Evolutionary conservation across 2,797 vertebrate genomes (phyloP), one percentile per base, ranked within the genome.

Genomic region (Fundulus diaphanus): DNA sequence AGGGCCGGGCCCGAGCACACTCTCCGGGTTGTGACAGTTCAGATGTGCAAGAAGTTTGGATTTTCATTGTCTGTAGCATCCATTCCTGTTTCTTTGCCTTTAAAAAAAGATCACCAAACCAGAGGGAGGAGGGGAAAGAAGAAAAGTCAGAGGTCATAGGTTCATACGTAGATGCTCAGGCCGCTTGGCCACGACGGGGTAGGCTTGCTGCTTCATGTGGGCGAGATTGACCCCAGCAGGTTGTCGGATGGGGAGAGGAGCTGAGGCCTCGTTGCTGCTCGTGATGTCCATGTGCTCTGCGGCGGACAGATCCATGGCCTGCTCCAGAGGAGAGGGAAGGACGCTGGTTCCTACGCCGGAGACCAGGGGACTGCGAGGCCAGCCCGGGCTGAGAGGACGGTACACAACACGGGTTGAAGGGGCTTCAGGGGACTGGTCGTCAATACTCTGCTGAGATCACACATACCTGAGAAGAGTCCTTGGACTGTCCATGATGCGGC

Each of bases 121-220:
- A 72, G 49, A 68, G 73, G 27, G 15, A 66, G 69, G 63, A 12
- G 35, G 42, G 73, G 77, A 72, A 70, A 80, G 79, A 72, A 37
- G 73, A 81, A 81, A 11, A 88, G 87, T 88, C 87, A 78, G 63
- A 83, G 92, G 97, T 99, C 98, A 99, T 99, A 99, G 97, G 94
- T 99, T 99, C 98, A 99, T 99, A 88, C 98, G 97, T 93, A 99
- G 94, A 95, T 99, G 98, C 91, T 99, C 98, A 51, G 98, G 98
- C 83, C 98, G 93, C 87, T 99, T 99, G 84, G 97, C 96, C 70
- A 96, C 92, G 82, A 97, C 96, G 1, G 98, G 98, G 72, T 98
- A 99, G 74, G 96, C 94, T 89, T 98, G 98, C 87, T 98, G 98
- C 94, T 99, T 99, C 88, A 97, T 97, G 42, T 97, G 97, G 85